Conservation (phyloP, 2,113 vertebrate genomes). For the Climacteris rufus region DNA sequence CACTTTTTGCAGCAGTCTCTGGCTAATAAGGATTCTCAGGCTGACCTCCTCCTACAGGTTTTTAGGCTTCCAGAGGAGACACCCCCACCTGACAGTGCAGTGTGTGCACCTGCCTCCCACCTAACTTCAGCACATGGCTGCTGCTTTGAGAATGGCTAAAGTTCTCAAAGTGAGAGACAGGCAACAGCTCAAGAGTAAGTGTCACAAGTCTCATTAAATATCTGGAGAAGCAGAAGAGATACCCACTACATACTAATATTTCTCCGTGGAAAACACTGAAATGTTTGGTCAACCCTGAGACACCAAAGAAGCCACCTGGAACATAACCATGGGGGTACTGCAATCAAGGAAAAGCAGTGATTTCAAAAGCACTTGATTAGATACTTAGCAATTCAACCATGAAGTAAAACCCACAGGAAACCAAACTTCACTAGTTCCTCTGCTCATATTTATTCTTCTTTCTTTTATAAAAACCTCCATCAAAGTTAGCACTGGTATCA, state of each 20-base stretch:
- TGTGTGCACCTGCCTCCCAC: not conserved
- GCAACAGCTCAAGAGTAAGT: not conserved
- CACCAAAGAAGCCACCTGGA: not conserved
- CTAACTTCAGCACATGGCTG: not conserved
- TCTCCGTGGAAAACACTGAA: not conserved
- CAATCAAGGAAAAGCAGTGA: not conserved
- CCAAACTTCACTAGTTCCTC: not conserved
- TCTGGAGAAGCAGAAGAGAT: not conserved
- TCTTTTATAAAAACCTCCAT: not conserved
- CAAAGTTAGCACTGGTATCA: not conserved
- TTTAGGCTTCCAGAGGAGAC: not conserved
- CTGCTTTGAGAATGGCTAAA: not conserved
- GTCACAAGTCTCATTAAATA: not conserved
- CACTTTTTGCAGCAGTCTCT: not conserved
- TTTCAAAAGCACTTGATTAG: not conserved
- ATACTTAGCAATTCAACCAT: not conserved
- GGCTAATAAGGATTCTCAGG: not conserved
- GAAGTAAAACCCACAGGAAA: conserved; percentile 1
- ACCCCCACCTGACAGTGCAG: not conserved
- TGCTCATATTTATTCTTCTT: not conserved
- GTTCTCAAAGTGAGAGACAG: not conserved
- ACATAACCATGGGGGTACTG: not conserved
- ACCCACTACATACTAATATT: not conserved
- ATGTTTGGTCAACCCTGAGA: not conserved
- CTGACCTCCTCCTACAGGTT: not conserved